phyloP scores from a whole-genome alignment of 2,888 invertebrate genomes.

The Noctua fimbriata region DNA sequence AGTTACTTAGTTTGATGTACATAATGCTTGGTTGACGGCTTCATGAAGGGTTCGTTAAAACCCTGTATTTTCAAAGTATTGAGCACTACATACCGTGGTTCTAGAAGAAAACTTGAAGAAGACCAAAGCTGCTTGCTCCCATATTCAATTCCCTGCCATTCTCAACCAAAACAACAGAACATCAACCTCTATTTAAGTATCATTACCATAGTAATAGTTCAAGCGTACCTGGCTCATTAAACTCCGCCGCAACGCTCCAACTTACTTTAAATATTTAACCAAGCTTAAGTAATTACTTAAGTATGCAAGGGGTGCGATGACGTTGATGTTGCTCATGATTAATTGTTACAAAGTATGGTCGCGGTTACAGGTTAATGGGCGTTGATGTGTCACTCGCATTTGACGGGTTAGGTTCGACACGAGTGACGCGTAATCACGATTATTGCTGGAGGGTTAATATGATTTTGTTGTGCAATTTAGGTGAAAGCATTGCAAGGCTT shows the following conservation, averaged over 20 bases:
- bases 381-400: conserved; percentile 47
- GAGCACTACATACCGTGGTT: not conserved
- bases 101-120: not conserved
- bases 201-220: conserved; percentile 59
- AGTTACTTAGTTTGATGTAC: too few species aligned
- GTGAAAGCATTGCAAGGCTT: conserved; percentile 33
- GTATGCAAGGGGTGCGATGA: conserved; percentile 68
- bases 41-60: too few species aligned
- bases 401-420: conserved; percentile 46
- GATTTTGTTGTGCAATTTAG: conserved; percentile 30
- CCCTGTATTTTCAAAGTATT: not conserved
- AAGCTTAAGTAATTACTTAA: conserved; percentile 80
- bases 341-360: conserved; percentile 60
- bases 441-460: conserved; percentile 12
- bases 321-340: conserved; percentile 68
- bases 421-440: conserved; percentile 29
- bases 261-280: conserved; percentile 79
- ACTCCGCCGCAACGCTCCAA: conserved; percentile 65
- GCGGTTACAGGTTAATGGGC: conserved; percentile 43
- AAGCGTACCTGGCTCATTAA: conserved; percentile 66
- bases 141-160: not conserved
- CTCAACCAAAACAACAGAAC: conserved; percentile 14
- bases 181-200: conserved; percentile 39
- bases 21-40: too few species aligned
- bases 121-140: not conserved